phyloP scores from a whole-genome alignment of 2,113 vertebrate genomes.

The Enhydra lutris region DNA sequence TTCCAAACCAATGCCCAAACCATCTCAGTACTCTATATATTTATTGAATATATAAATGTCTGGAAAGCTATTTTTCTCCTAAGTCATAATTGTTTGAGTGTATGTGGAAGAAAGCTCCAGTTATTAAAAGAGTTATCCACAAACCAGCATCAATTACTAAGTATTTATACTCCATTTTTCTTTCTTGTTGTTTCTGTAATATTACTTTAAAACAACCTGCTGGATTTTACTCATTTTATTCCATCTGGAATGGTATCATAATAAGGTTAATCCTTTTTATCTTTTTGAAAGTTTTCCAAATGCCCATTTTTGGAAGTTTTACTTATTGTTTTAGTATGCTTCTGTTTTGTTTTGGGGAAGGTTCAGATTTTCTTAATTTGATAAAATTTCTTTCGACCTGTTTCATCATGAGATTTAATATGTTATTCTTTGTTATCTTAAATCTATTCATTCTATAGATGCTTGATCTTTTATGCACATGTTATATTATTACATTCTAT shows the following conservation, averaged over 20 bases:
- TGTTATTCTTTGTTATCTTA: not conserved
- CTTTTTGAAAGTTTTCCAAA: not conserved
- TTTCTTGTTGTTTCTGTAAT: not conserved
- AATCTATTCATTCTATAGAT: not conserved
- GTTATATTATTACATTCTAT: not conserved
- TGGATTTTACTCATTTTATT: not conserved
- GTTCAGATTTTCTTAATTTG: not conserved
- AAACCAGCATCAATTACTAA: not conserved
- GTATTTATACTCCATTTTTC: not conserved
- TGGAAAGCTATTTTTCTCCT: not conserved
- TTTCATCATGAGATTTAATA: not conserved
- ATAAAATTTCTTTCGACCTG: not conserved
- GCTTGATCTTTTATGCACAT: not conserved
- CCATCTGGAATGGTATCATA: not conserved
- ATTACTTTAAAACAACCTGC: not conserved
- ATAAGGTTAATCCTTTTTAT: not conserved
- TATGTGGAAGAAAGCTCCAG: not conserved
- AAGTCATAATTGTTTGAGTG: not conserved
- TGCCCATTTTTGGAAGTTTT: not conserved
- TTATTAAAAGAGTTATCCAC: not conserved
- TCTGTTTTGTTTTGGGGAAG: not conserved
- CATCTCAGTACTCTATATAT: not conserved
- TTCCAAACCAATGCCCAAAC: not conserved
- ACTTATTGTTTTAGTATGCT: not conserved
- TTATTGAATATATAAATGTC: not conserved